Conservation (phyloP, 1,140 invertebrate genomes). For the Apis florea region DNA sequence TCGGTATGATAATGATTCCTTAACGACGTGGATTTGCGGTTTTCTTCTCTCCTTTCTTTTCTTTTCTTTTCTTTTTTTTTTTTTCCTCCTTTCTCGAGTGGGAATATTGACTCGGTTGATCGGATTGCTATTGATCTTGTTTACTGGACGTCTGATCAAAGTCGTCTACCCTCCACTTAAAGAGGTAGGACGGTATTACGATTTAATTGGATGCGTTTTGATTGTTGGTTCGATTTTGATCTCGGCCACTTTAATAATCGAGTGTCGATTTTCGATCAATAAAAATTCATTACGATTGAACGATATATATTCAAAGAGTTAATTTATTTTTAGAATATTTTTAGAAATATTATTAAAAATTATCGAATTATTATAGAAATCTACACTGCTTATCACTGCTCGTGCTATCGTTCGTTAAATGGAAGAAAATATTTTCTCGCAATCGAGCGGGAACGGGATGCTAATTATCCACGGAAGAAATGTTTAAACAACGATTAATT, state of each 20-base stretch:
- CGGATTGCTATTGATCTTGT: not conserved
- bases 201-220: not conserved
- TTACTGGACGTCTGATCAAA: constrained; percentile 6
- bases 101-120: not conserved
- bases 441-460: not conserved
- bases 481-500: constrained; percentile 4
- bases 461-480: not conserved
- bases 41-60: not conserved
- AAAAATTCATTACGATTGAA: no score
- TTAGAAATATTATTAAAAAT: no score
- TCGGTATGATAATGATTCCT: not conserved
- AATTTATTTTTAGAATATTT: no score
- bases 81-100: no score
- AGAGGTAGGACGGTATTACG: not conserved
- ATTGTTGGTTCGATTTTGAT: not conserved
- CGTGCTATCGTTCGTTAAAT: not conserved
- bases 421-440: not conserved
- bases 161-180: not conserved
- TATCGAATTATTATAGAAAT: no score
- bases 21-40: not conserved
- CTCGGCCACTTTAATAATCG: not conserved
- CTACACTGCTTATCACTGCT: no score
- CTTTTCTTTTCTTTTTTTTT: no score
- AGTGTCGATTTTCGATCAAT: no score
- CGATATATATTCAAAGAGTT: no score